Conservation (phyloP, 2,888 invertebrate genomes). For the Trichogramma dendrolimi region DNA sequence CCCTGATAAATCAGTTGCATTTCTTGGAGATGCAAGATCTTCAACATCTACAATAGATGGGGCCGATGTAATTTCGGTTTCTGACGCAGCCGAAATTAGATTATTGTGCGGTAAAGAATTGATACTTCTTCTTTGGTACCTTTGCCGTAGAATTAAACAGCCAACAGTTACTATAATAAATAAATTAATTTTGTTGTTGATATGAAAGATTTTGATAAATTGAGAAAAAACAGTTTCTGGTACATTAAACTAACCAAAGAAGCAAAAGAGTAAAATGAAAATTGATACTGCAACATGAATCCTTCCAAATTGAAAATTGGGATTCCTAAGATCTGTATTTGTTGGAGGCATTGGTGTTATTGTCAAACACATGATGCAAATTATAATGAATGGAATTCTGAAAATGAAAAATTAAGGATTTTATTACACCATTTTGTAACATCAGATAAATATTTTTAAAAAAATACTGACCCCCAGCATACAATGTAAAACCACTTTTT, state of each 20-base stretch:
- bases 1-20: constrained; percentile 18
- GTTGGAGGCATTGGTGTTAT: constrained; percentile 53
- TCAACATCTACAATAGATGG: constrained; percentile 48
- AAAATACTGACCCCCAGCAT: constrained; percentile 58
- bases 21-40: constrained; percentile 42
- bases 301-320: constrained; percentile 74
- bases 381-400: constrained; percentile 66
- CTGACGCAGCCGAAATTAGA: constrained; percentile 30
- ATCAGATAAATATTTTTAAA: constrained; percentile 2
- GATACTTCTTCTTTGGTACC: constrained; percentile 66
- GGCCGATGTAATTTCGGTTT: constrained; percentile 27
- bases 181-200: constrained; percentile 5
- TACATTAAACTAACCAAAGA: constrained; percentile 62
- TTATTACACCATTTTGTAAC: not conserved
- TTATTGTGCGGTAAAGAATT: constrained; percentile 32
- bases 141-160: constrained; percentile 76
- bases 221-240: not conserved
- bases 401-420: constrained; percentile 37
- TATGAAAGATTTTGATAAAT: not conserved
- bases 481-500: constrained; percentile 65
- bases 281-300: constrained; percentile 75
- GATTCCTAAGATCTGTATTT: constrained; percentile 62
- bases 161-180: constrained; percentile 66
- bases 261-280: constrained; percentile 71
- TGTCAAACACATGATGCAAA: constrained; percentile 61